These are phyloP conservation scores for Micromussa lordhowensis DNA, from an alignment of 92 coral and sea anemone genomes.

Conservation along the genomic window DNA sequence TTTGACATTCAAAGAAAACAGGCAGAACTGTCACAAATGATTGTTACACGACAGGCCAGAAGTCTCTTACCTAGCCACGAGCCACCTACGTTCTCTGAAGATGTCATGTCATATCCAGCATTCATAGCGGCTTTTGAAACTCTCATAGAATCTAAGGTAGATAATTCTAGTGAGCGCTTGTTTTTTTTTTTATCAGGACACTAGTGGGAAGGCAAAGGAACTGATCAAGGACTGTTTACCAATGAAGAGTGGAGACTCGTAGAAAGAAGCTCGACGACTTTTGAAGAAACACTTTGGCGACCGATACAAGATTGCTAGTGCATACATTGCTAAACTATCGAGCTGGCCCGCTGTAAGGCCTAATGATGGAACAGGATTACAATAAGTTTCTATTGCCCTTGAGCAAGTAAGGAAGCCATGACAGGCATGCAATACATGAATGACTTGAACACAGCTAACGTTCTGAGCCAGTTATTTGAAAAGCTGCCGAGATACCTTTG, in stretches of 20 bases:
- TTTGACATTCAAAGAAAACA: not conserved
- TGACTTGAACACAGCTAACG: constrained; percentile 70
- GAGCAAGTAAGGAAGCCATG: constrained; percentile 75
- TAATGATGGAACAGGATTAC: constrained; percentile 68
- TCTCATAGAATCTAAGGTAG: constrained; percentile 70
- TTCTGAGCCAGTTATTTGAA: constrained; percentile 67
- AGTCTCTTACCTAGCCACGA: not conserved
- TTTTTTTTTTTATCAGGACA: constrained; percentile 70
- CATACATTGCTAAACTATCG: constrained; percentile 57
- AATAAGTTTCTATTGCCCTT: constrained; percentile 59
- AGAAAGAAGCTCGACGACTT: constrained; percentile 61
- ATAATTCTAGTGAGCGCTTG: constrained; percentile 53
- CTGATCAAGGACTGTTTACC: constrained; percentile 71
- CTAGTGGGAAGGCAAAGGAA: constrained; percentile 68
- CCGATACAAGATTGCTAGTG: constrained; percentile 73
- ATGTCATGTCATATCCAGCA: too few species aligned
- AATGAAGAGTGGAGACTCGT: constrained; percentile 58
- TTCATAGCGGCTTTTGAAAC: too few species aligned
- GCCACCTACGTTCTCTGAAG: too few species aligned
- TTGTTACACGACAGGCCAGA: not conserved
- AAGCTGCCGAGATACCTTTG: constrained; percentile 61
- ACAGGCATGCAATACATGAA: constrained; percentile 60
- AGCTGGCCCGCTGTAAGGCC: constrained; percentile 69
- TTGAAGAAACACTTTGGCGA: constrained; percentile 73
- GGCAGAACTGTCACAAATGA: constrained; percentile 52